Percentiles rank a stretch among this genome's conserved stretches.
phyloP scores from a whole-genome alignment of 2,888 invertebrate genomes.

The Lottia scabra region DNA sequence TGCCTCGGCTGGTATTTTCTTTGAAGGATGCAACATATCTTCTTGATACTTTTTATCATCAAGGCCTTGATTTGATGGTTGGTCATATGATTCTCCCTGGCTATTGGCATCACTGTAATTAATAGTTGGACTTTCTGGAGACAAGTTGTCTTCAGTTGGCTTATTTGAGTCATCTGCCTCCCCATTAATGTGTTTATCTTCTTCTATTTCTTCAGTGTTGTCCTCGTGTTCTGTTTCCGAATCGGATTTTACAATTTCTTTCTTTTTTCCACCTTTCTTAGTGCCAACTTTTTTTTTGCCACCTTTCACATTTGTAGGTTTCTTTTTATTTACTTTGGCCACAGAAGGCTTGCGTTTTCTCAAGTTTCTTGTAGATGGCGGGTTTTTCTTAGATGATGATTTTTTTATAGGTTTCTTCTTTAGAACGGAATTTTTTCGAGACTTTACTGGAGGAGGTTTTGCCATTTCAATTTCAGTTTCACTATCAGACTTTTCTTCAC shows the following conservation, averaged over 20 bases:
- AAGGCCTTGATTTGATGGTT: background rate
- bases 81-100: background rate
- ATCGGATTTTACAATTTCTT: conserved; percentile 3
- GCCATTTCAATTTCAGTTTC: background rate
- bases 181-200: conserved; percentile 26
- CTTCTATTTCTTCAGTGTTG: conserved; percentile 21
- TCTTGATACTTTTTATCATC: background rate
- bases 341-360: conserved; percentile 10
- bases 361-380: conserved; percentile 11
- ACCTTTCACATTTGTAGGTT: conserved; percentile 6
- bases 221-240: conserved; percentile 17
- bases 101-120: conserved; percentile 3
- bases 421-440: conserved; percentile 4
- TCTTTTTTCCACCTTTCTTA: conserved; percentile 10
- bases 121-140: background rate
- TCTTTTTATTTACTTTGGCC: conserved; percentile 28
- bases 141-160: conserved; percentile 3
- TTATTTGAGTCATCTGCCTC: conserved; percentile 10
- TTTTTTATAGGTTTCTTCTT: conserved; percentile 12
- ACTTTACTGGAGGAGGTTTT: background rate
- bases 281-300: conserved; percentile 12
- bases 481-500: conserved; percentile 5
- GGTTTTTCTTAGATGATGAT: conserved; percentile 16
- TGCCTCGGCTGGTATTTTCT: background rate
- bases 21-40: background rate